These are phyloP conservation scores for Hartigia nigra DNA, from an alignment of 2,888 invertebrate genomes.

Conservation along the genomic window DNA sequence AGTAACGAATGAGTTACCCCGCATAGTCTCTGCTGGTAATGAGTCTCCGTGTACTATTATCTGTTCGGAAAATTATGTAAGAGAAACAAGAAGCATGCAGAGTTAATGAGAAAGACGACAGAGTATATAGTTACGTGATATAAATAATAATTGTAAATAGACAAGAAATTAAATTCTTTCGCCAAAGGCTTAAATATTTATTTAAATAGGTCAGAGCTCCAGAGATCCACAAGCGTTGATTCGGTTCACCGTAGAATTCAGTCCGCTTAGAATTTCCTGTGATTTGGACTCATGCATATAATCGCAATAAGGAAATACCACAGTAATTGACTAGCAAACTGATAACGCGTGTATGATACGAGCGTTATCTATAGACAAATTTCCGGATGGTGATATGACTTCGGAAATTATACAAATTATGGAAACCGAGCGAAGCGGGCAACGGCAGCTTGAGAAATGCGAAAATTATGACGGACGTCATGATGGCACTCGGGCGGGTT, in stretches of 20 bases:
- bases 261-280: background rate
- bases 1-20: background rate
- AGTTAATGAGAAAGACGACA: background rate
- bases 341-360: background rate
- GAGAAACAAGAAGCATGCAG: background rate
- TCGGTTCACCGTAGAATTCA: background rate
- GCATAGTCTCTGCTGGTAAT: background rate
- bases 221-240: background rate
- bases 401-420: background rate
- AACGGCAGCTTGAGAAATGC: conserved; percentile 23
- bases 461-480: conserved; percentile 35
- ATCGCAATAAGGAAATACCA: background rate
- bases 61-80: background rate
- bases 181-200: background rate
- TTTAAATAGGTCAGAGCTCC: background rate
- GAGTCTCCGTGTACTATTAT: background rate
- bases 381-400: background rate
- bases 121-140: background rate
- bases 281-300: background rate
- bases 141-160: background rate
- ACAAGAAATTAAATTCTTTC: background rate
- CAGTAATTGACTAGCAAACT: background rate
- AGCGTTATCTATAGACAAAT: background rate
- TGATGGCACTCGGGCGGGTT: conserved; percentile 21
- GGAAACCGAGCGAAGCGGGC: background rate